These are phyloP conservation scores for Lepidurus couesii DNA, from an alignment of 1,140 invertebrate genomes.

Conservation along the genomic window DNA sequence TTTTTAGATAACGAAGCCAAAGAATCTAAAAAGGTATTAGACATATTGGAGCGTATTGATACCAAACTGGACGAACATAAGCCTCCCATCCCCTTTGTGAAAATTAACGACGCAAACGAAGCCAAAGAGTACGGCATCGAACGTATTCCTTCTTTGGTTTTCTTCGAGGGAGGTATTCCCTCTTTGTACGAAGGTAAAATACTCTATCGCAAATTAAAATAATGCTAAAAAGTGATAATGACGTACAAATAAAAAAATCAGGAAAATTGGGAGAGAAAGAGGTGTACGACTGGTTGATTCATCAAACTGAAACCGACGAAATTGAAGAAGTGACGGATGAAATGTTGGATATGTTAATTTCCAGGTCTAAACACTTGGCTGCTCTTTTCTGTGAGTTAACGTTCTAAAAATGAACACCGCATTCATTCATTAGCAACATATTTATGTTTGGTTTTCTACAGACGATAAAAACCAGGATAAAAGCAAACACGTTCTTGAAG, in stretches of 20 bases:
- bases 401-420: slow-evolving; percentile 24
- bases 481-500: slow-evolving; percentile 75
- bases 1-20: slow-evolving; percentile 42
- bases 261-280: slow-evolving; percentile 86
- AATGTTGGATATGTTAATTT: slow-evolving; percentile 83
- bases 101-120: slow-evolving; percentile 77
- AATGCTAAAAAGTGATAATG: not conserved
- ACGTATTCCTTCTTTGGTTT: slow-evolving; percentile 75
- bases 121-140: slow-evolving; percentile 81
- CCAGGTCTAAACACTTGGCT: slow-evolving; percentile 79
- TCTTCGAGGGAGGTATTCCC: slow-evolving; percentile 88
- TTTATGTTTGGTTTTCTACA: slow-evolving; percentile 46
- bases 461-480: slow-evolving; percentile 87
- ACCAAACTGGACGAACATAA: slow-evolving; percentile 48
- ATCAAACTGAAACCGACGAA: slow-evolving; percentile 82
- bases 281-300: slow-evolving; percentile 79
- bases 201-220: not conserved
- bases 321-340: slow-evolving; percentile 92
- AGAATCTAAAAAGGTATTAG: slow-evolving; percentile 40
- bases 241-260: slow-evolving; percentile 56
- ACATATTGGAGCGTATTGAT: slow-evolving; percentile 46
- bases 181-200: slow-evolving; percentile 78
- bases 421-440: not conserved
- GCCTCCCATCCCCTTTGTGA: slow-evolving; percentile 82
- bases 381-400: slow-evolving; percentile 81